These are phyloP conservation scores for Leptocoma aspasia DNA, from an alignment of 2,113 vertebrate genomes.

Conservation along the genomic window DNA sequence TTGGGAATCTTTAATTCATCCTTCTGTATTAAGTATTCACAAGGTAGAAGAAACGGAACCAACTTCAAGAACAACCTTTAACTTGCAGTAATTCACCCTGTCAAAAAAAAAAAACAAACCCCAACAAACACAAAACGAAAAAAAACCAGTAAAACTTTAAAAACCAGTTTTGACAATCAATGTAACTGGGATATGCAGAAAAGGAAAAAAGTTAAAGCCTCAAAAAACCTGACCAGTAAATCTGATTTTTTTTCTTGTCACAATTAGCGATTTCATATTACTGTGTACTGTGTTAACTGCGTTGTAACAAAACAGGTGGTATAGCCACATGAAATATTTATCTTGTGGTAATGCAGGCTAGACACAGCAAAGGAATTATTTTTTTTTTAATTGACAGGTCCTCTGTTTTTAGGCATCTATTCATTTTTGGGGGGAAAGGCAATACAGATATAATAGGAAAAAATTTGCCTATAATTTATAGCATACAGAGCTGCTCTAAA, in stretches of 20 bases:
- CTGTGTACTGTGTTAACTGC: background rate
- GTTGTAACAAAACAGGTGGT: background rate
- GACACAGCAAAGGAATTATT: background rate
- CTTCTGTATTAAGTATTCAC: constrained; percentile 55
- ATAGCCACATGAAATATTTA: background rate
- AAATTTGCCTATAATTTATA: background rate
- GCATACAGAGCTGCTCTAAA: background rate
- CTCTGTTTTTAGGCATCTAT: background rate
- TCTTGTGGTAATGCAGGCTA: background rate
- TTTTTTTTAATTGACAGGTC: background rate
- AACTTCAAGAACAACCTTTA: constrained; percentile 52
- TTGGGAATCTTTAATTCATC: constrained; percentile 74
- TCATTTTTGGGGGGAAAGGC: background rate
- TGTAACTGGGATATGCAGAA: background rate
- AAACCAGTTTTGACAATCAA: constrained; percentile 45
- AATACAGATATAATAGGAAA: background rate
- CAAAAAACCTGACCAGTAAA: background rate
- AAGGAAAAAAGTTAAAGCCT: constrained; percentile 34
- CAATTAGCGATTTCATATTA: background rate
- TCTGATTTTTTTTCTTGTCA: background rate
- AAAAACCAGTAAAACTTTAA: background rate
- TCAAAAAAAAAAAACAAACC: background rate
- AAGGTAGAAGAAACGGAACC: constrained; percentile 51
- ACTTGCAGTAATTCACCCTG: constrained; percentile 59
- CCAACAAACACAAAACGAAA: background rate